phyloP scores from a whole-genome alignment of 1,140 invertebrate species.

The Microplitis demolitor region DNA sequence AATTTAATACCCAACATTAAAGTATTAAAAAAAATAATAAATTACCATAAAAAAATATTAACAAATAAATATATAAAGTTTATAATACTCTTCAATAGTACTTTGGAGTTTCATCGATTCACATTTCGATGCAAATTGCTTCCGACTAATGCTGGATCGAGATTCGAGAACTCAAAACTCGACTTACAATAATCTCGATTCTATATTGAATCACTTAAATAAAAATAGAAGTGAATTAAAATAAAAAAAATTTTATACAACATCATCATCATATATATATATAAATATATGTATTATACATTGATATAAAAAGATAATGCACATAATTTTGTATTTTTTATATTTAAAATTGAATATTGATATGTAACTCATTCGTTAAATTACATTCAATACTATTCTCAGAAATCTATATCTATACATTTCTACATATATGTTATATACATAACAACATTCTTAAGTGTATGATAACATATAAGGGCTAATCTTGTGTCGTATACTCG shows the following conservation, averaged over 20 bases:
- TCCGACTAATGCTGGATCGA: conserved; percentile 30
- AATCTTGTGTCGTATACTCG: background rate
- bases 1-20: background rate
- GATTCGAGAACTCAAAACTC: conserved; percentile 28
- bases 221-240: conserved; percentile 26
- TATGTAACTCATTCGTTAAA: background rate
- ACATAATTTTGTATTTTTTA: background rate
- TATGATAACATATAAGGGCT: background rate
- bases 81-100: too few species aligned
- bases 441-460: too few species aligned
- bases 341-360: conserved; percentile 1
- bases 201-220: conserved; percentile 22
- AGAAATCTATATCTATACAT: background rate
- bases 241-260: too few species aligned
- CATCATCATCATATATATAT: too few species aligned
- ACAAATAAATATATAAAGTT: too few species aligned
- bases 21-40: background rate
- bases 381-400: background rate
- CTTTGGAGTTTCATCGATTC: conserved; percentile 23
- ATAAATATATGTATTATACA: background rate
- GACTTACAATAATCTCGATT: conserved; percentile 13
- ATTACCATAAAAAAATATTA: too few species aligned
- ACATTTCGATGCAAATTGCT: conserved; percentile 45
- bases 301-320: background rate
- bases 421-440: background rate